Base-by-base conservation (phyloP, 2,113 vertebrate species). In the Ictidomys tridecemlineatus region DNA sequence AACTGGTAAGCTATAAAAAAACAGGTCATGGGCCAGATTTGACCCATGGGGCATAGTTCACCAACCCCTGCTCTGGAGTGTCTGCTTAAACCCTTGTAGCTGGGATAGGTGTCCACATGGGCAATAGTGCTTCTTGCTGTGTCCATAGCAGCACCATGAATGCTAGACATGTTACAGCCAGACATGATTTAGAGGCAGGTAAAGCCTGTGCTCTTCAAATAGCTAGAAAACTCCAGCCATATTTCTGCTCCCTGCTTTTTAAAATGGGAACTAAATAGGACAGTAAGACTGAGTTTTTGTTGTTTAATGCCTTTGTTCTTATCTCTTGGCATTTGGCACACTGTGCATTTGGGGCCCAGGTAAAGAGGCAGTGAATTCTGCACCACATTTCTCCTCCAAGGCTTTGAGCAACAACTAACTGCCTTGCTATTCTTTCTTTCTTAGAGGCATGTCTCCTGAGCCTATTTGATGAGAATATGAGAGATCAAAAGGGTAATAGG, bases 261-360 rank as follows among this genome's bases (percentile, higher is more conserved):
- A 70, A 65, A 92, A 91, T 72, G 63, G 67, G 45, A 88, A 85
- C 88, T 77, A 91, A 63, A 45, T 10, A 79, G 58, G n/a, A 94
- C 28, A 78, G 28, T 20, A 39, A 22, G 77, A 83, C 6, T 48
- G 37, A 77, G 22, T 5, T 89, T 63, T 56, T 95, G 61, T 34
- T 37, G 86, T 85, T 94, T 61, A 84, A 67, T 84, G 63, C n/a
- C 77, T 18, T 88, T 86, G 58, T 72, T 16, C 45, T 20, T 90
- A 1, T 69, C n/a, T 58, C 20, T 4, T 39, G 61, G 20, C 5
- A 56, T 86, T 73, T 74, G 69, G 90, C 69, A 93, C 53, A 39
- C 4, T 42, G 39, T 74, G 28, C 26, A 32, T 85, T 80, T 0
- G 10, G 45, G 65, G 37, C 6, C 10, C n/a, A 67, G 45, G 63